Evolutionary conservation across 2,113 vertebrate genomes (phyloP), one percentile per base, ranked within the genome.

Genomic region (Notarius lentiginosus): DNA sequence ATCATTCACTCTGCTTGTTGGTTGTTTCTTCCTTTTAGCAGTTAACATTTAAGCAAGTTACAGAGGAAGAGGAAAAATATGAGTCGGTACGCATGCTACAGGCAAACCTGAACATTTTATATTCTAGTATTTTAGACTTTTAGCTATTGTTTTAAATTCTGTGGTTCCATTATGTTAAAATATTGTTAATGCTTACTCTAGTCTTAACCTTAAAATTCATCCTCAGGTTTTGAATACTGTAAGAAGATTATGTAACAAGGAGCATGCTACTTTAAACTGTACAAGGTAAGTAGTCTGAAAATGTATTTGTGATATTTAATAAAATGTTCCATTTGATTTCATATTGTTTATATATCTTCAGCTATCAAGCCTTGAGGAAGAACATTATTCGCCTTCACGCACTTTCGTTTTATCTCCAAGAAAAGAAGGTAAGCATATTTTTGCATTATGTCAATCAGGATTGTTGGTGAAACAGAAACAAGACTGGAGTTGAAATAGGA

Each of bases 51-150:
- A 87, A 90, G 30, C 83, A 90, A 73, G 89, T 89, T 63, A 86
- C 92, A 53, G 93, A 93, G 27, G 94, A 94, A 56, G 94, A 94
- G 88, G 94, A 94, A 87, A 93, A 93, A 68, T 94, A 93, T 1
- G 93, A 94, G 84, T 92, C 88, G 27, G 94, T 94, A 88, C 91
- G 93, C 85, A 84, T 86, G 22, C 24, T 55, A 77, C 12, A 55
- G 11, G 4, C 63, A 76, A 15, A 60, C 27, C 8, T 61, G 20
- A 58, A 41, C 18, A 60, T 66, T 51, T 66, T 72, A 58, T 10
- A 53, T 14, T 79, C 7, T 70, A 70, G 9, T 17, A 68, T 22
- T 34, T 55, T 79, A 9, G 12, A 56, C 1, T 47, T 47, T 47
- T 47, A 51, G 0, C 7, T 73, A 61, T 12, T 51, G 0, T 53